A percentile compares a stretch with the other conserved stretches of the same genome.
Conservation (phyloP, 1,140 invertebrate genomes). For the Phymorhynchus buccinoides region DNA sequence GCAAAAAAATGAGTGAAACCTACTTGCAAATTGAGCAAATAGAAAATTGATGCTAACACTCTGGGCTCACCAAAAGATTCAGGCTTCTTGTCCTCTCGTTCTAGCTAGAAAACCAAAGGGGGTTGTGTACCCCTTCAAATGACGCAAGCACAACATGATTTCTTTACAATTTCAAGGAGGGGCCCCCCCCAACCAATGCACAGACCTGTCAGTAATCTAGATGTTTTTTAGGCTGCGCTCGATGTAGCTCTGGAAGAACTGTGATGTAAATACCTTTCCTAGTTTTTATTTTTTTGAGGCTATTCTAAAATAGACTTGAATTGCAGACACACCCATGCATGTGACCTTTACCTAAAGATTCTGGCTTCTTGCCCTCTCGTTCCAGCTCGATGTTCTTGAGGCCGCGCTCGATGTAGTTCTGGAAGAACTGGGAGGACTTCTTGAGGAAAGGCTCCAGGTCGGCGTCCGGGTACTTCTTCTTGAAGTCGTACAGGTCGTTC, state of each 20-base stretch:
- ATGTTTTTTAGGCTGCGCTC: conserved; percentile 88
- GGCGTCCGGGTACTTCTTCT: conserved; percentile 90
- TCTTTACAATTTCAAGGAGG: too few relatives aligned
- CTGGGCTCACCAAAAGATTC: conserved; percentile 18
- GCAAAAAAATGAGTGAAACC: too few relatives aligned
- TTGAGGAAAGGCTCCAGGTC: conserved; percentile 92
- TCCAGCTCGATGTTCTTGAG: conserved; percentile 84
- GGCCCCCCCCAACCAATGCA: too few relatives aligned
- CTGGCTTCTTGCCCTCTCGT: conserved; percentile 55
- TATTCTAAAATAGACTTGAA: too few relatives aligned
- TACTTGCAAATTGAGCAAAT: too few relatives aligned
- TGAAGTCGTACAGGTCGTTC: conserved; percentile 89
- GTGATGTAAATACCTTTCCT: conserved; percentile 76
- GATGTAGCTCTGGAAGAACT: conserved; percentile 94
- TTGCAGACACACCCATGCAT: conserved; percentile 11
- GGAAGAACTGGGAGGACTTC: conserved; percentile 91
- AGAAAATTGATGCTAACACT: too few relatives aligned
- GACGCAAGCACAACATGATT: too few relatives aligned
- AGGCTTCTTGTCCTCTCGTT: conserved; percentile 63
- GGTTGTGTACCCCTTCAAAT: too few relatives aligned
- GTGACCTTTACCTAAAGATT: conserved; percentile 16
- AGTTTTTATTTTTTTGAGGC: too few relatives aligned
- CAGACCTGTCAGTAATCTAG: too few relatives aligned
- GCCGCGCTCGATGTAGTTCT: conserved; percentile 91
- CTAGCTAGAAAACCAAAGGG: too few relatives aligned